Evolutionary conservation across 1,140 invertebrate species (phyloP), one percentile per base, ranked within the genome.

Genomic region (Drosophila jambulina): DNA sequence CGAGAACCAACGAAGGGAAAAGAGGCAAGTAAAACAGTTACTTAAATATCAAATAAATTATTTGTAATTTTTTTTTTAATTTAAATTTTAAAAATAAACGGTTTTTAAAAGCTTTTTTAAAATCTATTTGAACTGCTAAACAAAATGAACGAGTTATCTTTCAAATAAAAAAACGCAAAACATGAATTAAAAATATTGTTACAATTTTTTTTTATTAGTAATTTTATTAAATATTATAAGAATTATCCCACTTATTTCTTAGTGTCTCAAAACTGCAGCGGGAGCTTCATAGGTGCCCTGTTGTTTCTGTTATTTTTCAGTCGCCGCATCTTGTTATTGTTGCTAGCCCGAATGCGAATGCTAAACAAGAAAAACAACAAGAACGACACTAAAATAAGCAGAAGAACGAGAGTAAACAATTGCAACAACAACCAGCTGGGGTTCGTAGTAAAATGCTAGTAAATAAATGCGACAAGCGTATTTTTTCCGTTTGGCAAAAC

Each of bases 391-490:
- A 32, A 79, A 65, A 71, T 60, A 56, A 81, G 64, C 64, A 80
- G 68, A 72, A 72, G 70, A 74, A 71, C 64, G 25, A 60, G 68
- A 74, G 71, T 75, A 65, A 76, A 76, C 42, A 80, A 54, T 53
- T 80, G 62, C 78, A 79, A 80, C 78, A 74, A 59, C 63, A 74
- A 68, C 62, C 67, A 72, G 53, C 53, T 72, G 69, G 67, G 45
- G 19, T 51, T 54, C 27, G 54, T 60, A 25, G 53, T 56, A 56
- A 38, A 56, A 56, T 56, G 60, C 59, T 80, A 80, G 78, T 80
- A 80, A 80, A 80, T 80, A 80, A 80, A 70, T 80, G 78, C 78
- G 78, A 80, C 70, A 82, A 78, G 68, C 80, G 75, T 82, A 78
- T 74, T 82, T 78, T 82, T 78, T 74, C 70, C 70, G 70, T 74